Conservation (phyloP, 2,888 invertebrate species). For the Epinotia brunnichana region DNA sequence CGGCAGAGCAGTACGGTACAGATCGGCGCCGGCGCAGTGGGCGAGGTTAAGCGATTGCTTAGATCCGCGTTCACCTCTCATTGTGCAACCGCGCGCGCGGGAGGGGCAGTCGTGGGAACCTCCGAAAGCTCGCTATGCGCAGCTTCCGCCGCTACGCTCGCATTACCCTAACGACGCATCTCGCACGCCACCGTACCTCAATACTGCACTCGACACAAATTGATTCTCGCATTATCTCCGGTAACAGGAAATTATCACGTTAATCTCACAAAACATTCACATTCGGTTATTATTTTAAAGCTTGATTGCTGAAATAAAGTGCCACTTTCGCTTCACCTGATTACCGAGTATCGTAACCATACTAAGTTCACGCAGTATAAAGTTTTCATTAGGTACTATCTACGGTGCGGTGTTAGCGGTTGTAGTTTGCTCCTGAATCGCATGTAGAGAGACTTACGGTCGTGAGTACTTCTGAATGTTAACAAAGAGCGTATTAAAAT, state of each 20-base stretch:
- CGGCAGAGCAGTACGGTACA: slow-evolving; percentile 46
- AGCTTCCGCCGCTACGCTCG: slow-evolving; percentile 79
- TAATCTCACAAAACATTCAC: slow-evolving; percentile 58
- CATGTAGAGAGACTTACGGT: slow-evolving; percentile 31
- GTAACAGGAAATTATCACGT: slow-evolving; percentile 73
- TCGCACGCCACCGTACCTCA: slow-evolving; percentile 66
- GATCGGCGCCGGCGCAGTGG: slow-evolving; percentile 69
- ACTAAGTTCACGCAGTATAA: slow-evolving; percentile 15
- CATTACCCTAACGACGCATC: slow-evolving; percentile 77
- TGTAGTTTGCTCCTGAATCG: slow-evolving; percentile 52
- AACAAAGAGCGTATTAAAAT: slow-evolving; percentile 74
- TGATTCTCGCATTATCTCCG: slow-evolving; percentile 73
- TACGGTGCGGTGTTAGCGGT: slow-evolving; percentile 42
- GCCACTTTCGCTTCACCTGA: slow-evolving; percentile 43
- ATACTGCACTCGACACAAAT: slow-evolving; percentile 65
- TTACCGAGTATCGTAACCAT: slow-evolving; percentile 28
- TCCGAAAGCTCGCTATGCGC: slow-evolving; percentile 79
- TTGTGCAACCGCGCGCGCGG: slow-evolving; percentile 75
- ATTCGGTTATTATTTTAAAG: slow-evolving; percentile 43
- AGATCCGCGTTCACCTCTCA: slow-evolving; percentile 84
- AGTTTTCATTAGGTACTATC: slow-evolving; percentile 30
- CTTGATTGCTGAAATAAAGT: slow-evolving; percentile 42
- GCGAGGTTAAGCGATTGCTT: slow-evolving; percentile 84
- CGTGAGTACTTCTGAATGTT: slow-evolving; percentile 54
- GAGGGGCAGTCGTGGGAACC: slow-evolving; percentile 78